A percentile compares a stretch with the other conserved stretches of the same genome.
Evolutionary conservation across 2,797 vertebrate species (phyloP).

Genomic region (Danio albolineatus): DNA sequence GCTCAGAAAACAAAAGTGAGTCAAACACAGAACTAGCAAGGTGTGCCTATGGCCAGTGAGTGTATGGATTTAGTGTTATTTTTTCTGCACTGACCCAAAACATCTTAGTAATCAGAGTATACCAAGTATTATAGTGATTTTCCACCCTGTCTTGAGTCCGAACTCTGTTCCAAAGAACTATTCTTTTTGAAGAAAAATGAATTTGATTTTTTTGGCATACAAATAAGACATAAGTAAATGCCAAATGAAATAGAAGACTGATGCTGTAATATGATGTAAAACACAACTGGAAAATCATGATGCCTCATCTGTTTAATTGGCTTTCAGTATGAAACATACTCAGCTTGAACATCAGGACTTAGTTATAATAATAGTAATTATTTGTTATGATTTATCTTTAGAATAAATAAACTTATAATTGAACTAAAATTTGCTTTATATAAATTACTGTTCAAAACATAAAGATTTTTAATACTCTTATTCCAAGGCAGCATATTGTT

Average conservation of each 20-base stretch:
- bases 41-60: too few species aligned
- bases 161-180: not conserved
- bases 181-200: not conserved
- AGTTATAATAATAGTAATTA: too few species aligned
- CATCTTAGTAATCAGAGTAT: not conserved
- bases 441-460: not conserved
- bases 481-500: not conserved
- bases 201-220: slow-evolving; percentile 36
- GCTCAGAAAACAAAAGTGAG: too few species aligned
- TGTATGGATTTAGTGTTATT: not conserved
- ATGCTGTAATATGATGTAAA: slow-evolving; percentile 11
- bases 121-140: not conserved
- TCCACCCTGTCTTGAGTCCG: not conserved
- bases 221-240: slow-evolving; percentile 31
- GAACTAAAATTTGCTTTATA: not conserved
- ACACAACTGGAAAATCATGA: slow-evolving; percentile 10
- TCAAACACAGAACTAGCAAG: too few species aligned
- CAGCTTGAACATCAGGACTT: not conserved
- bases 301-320: slow-evolving; percentile 5
- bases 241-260: slow-evolving; percentile 7
- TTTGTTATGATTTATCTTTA: not conserved
- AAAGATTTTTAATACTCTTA: too few species aligned
- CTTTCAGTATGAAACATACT: not conserved
- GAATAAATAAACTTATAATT: not conserved
- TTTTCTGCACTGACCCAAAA: not conserved